phyloP scores from a whole-genome alignment of 2,888 invertebrate species.

The Auanema freiburgensis region DNA sequence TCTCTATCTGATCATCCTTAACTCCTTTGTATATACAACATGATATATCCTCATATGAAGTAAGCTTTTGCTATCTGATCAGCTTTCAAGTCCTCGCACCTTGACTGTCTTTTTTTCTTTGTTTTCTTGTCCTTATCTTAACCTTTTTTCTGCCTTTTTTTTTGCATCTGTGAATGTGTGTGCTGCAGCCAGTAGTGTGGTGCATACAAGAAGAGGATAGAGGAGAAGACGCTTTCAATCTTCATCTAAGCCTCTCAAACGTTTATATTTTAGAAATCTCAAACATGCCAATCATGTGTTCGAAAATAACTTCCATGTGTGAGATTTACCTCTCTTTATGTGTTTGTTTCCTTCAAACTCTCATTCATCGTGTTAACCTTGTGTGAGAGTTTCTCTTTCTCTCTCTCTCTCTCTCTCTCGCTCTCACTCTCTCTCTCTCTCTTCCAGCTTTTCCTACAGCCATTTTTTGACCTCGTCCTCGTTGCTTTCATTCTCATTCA shows the following conservation, averaged over 20 bases:
- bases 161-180: background rate
- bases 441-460: slow-evolving; percentile 1
- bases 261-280: background rate
- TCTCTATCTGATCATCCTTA: background rate
- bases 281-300: background rate
- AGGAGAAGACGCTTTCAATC: background rate
- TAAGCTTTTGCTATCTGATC: background rate
- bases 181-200: too few species aligned
- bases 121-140: background rate
- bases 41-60: too few species aligned
- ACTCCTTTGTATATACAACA: background rate
- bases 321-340: background rate
- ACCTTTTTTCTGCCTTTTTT: background rate
- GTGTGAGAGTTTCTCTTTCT: background rate
- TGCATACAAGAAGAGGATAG: background rate
- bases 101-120: background rate
- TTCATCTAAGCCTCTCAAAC: background rate
- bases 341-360: background rate
- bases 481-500: background rate
- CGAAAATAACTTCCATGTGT: background rate
- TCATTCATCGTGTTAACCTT: background rate
- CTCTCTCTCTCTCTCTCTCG: slow-evolving; percentile 5
- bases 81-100: too few species aligned
- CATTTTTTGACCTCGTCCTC: background rate
- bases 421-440: background rate